Evolutionary conservation across 2,888 invertebrate genomes (phyloP).

Genomic region (Idaea dimidiata): DNA sequence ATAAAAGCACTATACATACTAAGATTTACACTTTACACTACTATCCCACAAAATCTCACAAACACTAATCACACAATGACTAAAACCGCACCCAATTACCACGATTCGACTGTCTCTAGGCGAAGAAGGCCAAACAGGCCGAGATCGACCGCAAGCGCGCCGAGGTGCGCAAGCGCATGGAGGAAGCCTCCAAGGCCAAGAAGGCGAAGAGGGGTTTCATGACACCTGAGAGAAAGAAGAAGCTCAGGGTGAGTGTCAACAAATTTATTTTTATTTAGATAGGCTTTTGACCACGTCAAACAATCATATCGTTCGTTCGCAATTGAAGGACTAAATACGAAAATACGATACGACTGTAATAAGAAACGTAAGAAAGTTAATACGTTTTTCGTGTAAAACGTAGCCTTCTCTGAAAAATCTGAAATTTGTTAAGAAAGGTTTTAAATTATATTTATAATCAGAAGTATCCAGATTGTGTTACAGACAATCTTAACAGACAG

Average conservation of each 20-base stretch:
- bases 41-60: neutral
- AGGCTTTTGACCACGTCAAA: no score
- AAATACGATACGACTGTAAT: no score
- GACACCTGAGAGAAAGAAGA: constrained; percentile 99
- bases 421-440: no score
- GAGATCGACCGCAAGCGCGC: constrained; percentile 99
- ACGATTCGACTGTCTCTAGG: constrained; percentile 80
- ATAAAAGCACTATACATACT: neutral
- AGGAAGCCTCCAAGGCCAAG: constrained; percentile 98
- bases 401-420: no score
- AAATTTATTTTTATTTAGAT: neutral
- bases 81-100: constrained; percentile 19
- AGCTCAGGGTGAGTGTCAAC: constrained; percentile 92
- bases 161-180: constrained; percentile 98
- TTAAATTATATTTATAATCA: no score
- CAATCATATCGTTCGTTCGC: no score
- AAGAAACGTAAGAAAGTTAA: no score
- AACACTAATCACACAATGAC: neutral
- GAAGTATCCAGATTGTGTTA: no score
- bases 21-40: neutral
- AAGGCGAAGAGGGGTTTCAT: constrained; percentile 99
- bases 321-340: no score
- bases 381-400: no score
- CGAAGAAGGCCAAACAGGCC: constrained; percentile 98
- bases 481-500: no score